Conservation (phyloP, 2,888 invertebrate species). For the Ditylenchus weischeri region DNA sequence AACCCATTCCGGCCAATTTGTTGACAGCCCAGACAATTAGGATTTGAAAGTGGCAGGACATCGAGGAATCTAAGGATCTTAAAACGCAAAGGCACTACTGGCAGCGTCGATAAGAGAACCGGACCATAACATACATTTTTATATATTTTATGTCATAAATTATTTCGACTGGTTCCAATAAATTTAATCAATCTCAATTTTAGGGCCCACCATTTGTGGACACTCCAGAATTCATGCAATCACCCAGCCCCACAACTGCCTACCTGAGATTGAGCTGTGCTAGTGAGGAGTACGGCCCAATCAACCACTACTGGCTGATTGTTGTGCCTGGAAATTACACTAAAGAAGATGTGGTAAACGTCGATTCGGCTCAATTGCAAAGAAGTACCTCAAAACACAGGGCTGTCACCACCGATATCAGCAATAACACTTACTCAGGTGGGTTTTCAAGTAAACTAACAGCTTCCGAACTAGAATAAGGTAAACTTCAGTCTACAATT, state of each 20-base stretch:
- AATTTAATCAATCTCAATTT: neutral
- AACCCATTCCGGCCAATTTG: no score
- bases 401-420: neutral
- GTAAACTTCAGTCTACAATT: no score
- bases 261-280: slow-evolving; percentile 63
- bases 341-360: slow-evolving; percentile 36
- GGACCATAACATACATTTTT: no score
- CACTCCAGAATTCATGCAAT: slow-evolving; percentile 43
- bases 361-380: slow-evolving; percentile 32
- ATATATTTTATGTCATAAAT: no score
- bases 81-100: no score
- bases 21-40: no score
- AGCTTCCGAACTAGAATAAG: no score
- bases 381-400: neutral
- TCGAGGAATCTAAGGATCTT: no score
- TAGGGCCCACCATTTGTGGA: slow-evolving; percentile 53
- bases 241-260: slow-evolving; percentile 22
- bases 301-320: slow-evolving; percentile 91
- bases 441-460: no score
- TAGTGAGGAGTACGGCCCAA: slow-evolving; percentile 94
- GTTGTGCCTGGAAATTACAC: slow-evolving; percentile 78
- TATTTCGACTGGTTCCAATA: neutral
- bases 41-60: no score
- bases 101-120: no score
- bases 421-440: neutral